A percentile compares a stretch with the other conserved stretches of the same genome.
These are phyloP conservation scores for Musca domestica DNA, from an alignment of 1,140 invertebrate species.

Conservation along the genomic window DNA sequence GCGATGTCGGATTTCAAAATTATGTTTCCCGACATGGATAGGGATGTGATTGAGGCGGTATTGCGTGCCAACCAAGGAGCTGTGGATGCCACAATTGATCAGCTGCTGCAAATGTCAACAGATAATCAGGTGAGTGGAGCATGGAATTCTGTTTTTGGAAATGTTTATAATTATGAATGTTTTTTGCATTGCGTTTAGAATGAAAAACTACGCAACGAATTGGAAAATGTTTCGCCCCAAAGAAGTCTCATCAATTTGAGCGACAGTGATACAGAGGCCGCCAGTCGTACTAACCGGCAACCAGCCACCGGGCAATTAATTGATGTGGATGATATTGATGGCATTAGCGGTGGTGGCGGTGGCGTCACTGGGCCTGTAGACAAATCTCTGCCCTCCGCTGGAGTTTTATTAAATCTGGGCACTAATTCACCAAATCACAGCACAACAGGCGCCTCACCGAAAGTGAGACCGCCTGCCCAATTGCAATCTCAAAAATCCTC, in stretches of 20 bases:
- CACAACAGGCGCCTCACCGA: conserved; percentile 53
- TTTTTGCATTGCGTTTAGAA: conserved; percentile 55
- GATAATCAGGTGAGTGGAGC: conserved; percentile 66
- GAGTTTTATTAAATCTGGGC: conserved; percentile 33
- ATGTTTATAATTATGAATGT: background rate
- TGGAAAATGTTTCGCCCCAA: conserved; percentile 58
- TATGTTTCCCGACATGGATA: conserved; percentile 91
- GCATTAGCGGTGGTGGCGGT: background rate
- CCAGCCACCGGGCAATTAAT: conserved; percentile 25
- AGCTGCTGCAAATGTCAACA: conserved; percentile 83
- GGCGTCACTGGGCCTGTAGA: background rate
- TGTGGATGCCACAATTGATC: conserved; percentile 91
- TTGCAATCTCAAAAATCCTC: conserved; percentile 26
- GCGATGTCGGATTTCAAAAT: conserved; percentile 90
- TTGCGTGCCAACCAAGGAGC: conserved; percentile 81
- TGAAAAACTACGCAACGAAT: conserved; percentile 70
- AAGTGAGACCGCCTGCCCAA: conserved; percentile 36
- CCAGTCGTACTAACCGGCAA: background rate
- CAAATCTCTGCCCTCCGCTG: conserved; percentile 9
- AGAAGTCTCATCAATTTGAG: conserved; percentile 50
- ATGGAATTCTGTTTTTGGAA: too few relatives aligned
- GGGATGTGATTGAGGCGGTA: conserved; percentile 89
- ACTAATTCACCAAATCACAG: conserved; percentile 41
- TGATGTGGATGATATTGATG: conserved; percentile 23
- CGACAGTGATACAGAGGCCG: background rate